Percentiles rank a stretch among this genome's conserved stretches.
These are phyloP conservation scores for Plotosus lineatus DNA, from an alignment of 2,113 vertebrate species.

Conservation along the genomic window DNA sequence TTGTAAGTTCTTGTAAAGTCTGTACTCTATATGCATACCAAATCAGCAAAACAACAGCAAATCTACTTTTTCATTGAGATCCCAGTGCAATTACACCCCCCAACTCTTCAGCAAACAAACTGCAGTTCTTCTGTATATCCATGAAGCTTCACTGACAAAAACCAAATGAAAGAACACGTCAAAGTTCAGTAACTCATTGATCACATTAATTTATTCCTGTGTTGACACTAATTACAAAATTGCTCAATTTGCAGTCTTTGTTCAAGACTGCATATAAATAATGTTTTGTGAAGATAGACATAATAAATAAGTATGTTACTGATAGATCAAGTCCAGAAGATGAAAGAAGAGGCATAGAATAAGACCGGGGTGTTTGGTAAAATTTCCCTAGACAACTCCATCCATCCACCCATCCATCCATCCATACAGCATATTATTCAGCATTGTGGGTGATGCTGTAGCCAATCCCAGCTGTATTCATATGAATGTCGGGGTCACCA, in stretches of 20 bases:
- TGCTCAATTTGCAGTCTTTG: conserved; percentile 6
- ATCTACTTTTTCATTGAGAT: background rate
- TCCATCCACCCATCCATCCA: too few species aligned
- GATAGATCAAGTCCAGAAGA: background rate
- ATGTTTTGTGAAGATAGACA: background rate
- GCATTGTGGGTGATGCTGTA: too few species aligned
- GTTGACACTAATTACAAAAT: conserved; percentile 10
- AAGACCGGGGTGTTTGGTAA: background rate
- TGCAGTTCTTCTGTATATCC: background rate
- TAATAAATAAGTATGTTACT: background rate
- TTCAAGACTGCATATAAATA: background rate
- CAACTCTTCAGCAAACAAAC: background rate
- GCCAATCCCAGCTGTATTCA: too few species aligned
- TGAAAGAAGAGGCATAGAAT: background rate
- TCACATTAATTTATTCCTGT: background rate
- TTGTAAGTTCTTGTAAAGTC: background rate
- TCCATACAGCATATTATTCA: too few species aligned
- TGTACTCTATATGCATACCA: background rate
- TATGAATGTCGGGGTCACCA: too few species aligned
- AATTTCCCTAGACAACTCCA: background rate
- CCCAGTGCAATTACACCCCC: background rate
- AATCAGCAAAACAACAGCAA: background rate
- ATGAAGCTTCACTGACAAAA: conserved; percentile 7
- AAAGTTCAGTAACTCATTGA: conserved; percentile 21
- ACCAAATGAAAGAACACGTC: conserved; percentile 2